phyloP scores from a whole-genome alignment of 92 coral and sea anemone species.

The Zoanthus solanderi region DNA sequence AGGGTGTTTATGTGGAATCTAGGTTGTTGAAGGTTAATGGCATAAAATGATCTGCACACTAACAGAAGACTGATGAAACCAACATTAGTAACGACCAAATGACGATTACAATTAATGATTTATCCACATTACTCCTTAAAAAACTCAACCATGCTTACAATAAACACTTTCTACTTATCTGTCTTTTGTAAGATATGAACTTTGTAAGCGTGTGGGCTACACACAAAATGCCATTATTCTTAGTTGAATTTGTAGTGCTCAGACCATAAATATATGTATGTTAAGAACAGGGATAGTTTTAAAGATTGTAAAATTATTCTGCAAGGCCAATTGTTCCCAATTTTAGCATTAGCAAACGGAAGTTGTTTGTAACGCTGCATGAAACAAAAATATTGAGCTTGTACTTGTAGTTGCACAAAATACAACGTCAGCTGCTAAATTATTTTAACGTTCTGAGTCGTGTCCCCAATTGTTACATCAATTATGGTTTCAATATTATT shows the following conservation, averaged over 20 bases:
- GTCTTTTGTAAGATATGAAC: too few relatives aligned
- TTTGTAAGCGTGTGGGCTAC: too few relatives aligned
- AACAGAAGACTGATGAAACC: too few relatives aligned
- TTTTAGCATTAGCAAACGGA: neutral
- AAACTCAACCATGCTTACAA: too few relatives aligned
- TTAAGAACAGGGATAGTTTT: neutral
- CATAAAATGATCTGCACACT: too few relatives aligned
- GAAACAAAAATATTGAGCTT: neutral
- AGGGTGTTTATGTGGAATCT: too few relatives aligned
- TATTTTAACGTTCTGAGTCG: neutral
- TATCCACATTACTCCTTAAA: too few relatives aligned
- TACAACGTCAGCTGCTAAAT: neutral
- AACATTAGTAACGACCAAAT: too few relatives aligned
- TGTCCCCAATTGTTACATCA: neutral
- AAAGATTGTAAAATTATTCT: neutral
- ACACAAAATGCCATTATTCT: too few relatives aligned
- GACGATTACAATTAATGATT: too few relatives aligned
- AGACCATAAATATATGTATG: neutral
- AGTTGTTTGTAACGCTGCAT: neutral
- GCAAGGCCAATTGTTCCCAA: neutral
- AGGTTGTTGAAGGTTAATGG: too few relatives aligned
- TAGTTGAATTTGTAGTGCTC: neutral
- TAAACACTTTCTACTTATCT: too few relatives aligned
- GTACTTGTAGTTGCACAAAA: neutral
- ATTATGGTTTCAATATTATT: neutral